Evolutionary conservation across 2,888 invertebrate species (phyloP).

Genomic region (Dryobotodes eremita): DNA sequence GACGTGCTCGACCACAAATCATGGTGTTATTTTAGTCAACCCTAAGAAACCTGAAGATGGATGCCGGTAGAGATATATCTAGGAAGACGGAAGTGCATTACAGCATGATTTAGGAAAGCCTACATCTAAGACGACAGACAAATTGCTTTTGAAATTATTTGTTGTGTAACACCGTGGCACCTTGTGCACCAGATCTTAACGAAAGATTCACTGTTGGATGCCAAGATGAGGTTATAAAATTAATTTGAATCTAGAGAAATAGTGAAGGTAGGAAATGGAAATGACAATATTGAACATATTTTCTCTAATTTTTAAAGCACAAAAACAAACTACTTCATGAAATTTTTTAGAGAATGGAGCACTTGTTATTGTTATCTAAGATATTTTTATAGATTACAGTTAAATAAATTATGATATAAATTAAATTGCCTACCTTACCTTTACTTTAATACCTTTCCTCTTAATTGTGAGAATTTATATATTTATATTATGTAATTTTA

Average conservation of each 20-base stretch:
- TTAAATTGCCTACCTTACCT: too few species aligned
- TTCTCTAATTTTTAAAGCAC: too few species aligned
- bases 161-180: slow-evolving; percentile 47
- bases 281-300: too few species aligned
- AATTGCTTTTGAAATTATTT: slow-evolving; percentile 52
- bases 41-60: slow-evolving; percentile 42
- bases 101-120: slow-evolving; percentile 64
- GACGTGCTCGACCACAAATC: not conserved
- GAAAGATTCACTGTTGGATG: not conserved
- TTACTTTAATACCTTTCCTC: too few species aligned
- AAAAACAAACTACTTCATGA: too few species aligned
- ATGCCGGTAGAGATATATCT: slow-evolving; percentile 42
- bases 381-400: not conserved
- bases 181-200: slow-evolving; percentile 49
- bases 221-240: not conserved
- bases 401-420: not conserved
- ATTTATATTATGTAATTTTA: too few species aligned
- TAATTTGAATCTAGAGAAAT: not conserved
- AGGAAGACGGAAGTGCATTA: slow-evolving; percentile 62
- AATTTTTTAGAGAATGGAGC: too few species aligned
- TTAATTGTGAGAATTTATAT: too few species aligned
- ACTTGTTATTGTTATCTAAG: too few species aligned
- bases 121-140: slow-evolving; percentile 37
- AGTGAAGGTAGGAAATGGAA: not conserved
- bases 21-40: slow-evolving; percentile 27